Base-by-base conservation (phyloP, 1,140 invertebrate genomes). In the Sarcophaga bullata region DNA sequence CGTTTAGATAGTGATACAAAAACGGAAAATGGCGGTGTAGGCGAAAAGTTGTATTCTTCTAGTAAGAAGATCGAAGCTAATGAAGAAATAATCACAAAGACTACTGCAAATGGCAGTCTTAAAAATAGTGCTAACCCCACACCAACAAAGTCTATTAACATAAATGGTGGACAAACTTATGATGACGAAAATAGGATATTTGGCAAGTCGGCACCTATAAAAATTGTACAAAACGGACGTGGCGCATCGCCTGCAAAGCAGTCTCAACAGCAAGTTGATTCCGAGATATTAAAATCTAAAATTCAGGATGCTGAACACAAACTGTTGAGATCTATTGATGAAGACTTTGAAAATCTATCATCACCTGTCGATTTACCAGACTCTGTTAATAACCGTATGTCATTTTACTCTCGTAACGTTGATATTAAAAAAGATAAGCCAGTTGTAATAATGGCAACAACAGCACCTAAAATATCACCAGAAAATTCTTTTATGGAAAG, bases 171-270 rank as follows among this genome's bases (percentile, higher is more conserved):
- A 13, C 19, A 73, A 58, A 49, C 48, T 10, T 8, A 81, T 62
- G 86, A 87, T 1, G 85, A 86, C 47, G 86, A 90, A 72, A 87
- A 87, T 81, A 86, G 85, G 83, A 82, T 88, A 10, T 89, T 87
- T 73, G 87, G 89, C 6, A 90, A 90, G 83, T 90, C 89, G 10
- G 89, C 89, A 62, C 89, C 89, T 8, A 90, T 90, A n/a, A 87
- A 90, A 81, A 90, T 90, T 52, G 87, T 89, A 81, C 90, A 86
- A 83, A 89, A 88, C 82, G 85, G 86, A 17, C 86, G 89, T 68
- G 80, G 84, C 37, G 76, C 80, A 3, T 85, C 88, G 15, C 85
- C 85, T 8, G 84, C 85, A 68, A 88, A 87, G 8, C 87, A 87
- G 17, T 10, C 81, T 17, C 54, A 82, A 83, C 76, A 88, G 48